Evolutionary conservation across 2,888 invertebrate genomes (phyloP).

Genomic region (Leptopilina myrica): DNA sequence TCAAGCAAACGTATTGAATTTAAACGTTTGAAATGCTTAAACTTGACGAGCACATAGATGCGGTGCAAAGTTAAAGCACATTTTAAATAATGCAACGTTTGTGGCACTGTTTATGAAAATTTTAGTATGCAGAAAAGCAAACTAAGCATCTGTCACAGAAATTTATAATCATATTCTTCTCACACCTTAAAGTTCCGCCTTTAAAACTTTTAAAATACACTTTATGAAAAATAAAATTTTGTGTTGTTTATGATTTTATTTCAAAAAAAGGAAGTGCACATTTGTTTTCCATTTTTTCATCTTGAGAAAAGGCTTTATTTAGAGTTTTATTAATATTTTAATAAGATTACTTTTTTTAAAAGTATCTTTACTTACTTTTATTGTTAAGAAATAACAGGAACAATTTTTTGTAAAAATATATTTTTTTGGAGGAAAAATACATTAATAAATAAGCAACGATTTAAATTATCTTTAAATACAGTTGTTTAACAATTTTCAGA

Average conservation of each 20-base stretch:
- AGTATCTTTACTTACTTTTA: too few relatives aligned
- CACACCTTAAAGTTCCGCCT: not conserved
- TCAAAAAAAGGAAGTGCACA: too few relatives aligned
- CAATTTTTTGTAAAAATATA: not conserved
- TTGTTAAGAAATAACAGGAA: too few relatives aligned
- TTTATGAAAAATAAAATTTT: too few relatives aligned
- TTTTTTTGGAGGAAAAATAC: not conserved
- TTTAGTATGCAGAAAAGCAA: constrained; percentile 8
- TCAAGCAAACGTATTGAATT: constrained; percentile 5
- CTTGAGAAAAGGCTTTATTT: too few relatives aligned
- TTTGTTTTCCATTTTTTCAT: too few relatives aligned
- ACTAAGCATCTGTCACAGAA: constrained; percentile 4
- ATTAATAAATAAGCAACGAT: not conserved
- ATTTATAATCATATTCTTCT: not conserved
- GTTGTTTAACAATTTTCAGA: constrained; percentile 80
- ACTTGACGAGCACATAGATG: not conserved
- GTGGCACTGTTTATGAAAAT: constrained; percentile 16
- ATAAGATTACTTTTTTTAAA: too few relatives aligned
- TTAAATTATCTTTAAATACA: not conserved
- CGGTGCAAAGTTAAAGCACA: not conserved
- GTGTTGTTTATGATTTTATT: too few relatives aligned
- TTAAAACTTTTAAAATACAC: too few relatives aligned
- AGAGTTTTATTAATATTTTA: too few relatives aligned
- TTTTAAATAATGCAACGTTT: constrained; percentile 4
- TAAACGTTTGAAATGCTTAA: not conserved